Percentiles rank a stretch among this genome's conserved stretches.
These are phyloP conservation scores for Malacoctenus gilli DNA, from an alignment of 2,797 vertebrate genomes.

Conservation along the genomic window DNA sequence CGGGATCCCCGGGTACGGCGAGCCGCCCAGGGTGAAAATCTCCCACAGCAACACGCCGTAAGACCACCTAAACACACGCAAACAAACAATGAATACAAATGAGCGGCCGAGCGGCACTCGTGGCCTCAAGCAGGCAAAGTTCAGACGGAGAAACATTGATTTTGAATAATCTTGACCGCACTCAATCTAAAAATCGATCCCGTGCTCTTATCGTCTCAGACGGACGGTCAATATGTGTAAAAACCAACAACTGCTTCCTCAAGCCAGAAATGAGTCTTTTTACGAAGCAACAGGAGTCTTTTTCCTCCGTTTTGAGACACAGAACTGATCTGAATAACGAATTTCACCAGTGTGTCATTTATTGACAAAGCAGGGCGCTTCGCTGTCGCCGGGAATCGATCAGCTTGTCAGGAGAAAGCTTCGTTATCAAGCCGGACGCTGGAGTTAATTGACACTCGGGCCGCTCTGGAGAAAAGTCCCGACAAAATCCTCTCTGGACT, in stretches of 20 bases:
- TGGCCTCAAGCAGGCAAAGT: not conserved
- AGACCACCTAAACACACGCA: slow-evolving; percentile 88
- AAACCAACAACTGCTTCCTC: slow-evolving; percentile 16
- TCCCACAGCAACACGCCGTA: slow-evolving; percentile 98
- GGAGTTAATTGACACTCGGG: too few species aligned
- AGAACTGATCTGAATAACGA: not conserved
- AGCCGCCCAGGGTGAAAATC: slow-evolving; percentile 98
- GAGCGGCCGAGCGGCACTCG: slow-evolving; percentile 4
- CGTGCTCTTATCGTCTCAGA: slow-evolving; percentile 26
- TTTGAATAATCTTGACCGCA: slow-evolving; percentile 17
- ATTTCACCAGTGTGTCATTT: not conserved
- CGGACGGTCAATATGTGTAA: slow-evolving; percentile 36
- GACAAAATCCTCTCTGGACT: too few species aligned
- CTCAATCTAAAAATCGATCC: slow-evolving; percentile 30
- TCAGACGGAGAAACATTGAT: slow-evolving; percentile 30
- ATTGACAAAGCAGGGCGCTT: too few species aligned
- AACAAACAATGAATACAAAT: slow-evolving; percentile 6
- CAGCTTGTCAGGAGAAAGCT: not conserved
- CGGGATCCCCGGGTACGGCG: slow-evolving; percentile 95
- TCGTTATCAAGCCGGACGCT: not conserved
- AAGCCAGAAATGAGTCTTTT: not conserved
- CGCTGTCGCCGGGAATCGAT: too few species aligned
- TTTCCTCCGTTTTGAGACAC: not conserved
- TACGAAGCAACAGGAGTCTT: not conserved
- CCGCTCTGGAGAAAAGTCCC: not conserved